Conservation (phyloP, 1,140 invertebrate genomes). For the Palaemon carinicauda region DNA sequence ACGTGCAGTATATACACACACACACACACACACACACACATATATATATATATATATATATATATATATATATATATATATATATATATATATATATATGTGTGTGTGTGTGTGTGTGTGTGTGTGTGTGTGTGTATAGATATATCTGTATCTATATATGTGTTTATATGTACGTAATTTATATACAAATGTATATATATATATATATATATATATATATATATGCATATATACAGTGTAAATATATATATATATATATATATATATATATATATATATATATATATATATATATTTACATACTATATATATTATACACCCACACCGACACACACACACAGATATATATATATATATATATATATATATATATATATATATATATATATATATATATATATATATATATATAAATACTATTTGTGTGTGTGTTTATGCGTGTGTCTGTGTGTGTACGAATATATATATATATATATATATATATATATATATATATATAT, state of each 20-base stretch:
- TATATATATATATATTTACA: slow-evolving; percentile 7
- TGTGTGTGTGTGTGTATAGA: too few species aligned
- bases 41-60: too few species aligned
- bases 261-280: not conserved
- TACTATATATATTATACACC: slow-evolving; percentile 17
- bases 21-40: too few species aligned
- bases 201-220: slow-evolving; percentile 10
- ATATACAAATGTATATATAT: not conserved
- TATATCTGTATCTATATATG: slow-evolving; percentile 17
- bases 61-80: not conserved
- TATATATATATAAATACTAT: slow-evolving; percentile 25
- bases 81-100: slow-evolving; percentile 17
- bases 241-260: slow-evolving; percentile 3
- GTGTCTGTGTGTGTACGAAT: not conserved
- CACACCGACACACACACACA: too few species aligned
- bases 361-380: too few species aligned
- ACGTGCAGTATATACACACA: too few species aligned
- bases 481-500: not conserved
- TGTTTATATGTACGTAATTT: not conserved
- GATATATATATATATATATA: too few species aligned
- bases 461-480: too few species aligned
- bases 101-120: not conserved
- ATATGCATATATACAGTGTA: too few species aligned
- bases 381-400: not conserved
- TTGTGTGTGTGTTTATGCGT: too few species aligned